Evolutionary conservation across 2,797 vertebrate genomes (phyloP).

Genomic region (Diplodus sargus): DNA sequence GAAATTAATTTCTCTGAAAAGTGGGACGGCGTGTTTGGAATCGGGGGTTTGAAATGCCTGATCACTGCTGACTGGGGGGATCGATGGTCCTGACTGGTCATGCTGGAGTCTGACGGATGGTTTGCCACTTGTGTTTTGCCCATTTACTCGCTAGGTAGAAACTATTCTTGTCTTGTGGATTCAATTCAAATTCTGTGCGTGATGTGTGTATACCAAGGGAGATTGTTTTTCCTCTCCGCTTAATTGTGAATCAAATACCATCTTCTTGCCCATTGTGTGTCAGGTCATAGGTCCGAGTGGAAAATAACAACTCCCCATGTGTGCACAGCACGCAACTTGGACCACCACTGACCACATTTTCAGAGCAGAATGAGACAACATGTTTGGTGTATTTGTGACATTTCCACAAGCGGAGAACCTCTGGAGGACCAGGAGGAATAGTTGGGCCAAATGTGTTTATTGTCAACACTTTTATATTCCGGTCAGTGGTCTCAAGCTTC

Average conservation of each 20-base stretch:
- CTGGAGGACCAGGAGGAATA: constrained; percentile 21
- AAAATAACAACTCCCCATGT: constrained; percentile 39
- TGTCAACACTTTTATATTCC: neutral
- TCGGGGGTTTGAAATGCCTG: constrained; percentile 53
- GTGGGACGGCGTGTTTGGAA: constrained; percentile 28
- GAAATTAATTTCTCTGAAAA: constrained; percentile 62
- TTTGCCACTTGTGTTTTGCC: constrained; percentile 58
- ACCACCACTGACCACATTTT: constrained; percentile 25
- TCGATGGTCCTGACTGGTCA: constrained; percentile 62
- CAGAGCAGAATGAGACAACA: constrained; percentile 28
- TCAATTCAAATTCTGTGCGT: constrained; percentile 2
- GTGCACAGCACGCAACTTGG: constrained; percentile 15
- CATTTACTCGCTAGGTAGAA: constrained; percentile 41
- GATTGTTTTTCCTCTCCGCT: constrained; percentile 3
- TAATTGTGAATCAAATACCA: constrained; percentile 42
- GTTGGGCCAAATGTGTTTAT: constrained; percentile 1
- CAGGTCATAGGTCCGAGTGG: constrained; percentile 38
- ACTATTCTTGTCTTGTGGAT: constrained; percentile 11
- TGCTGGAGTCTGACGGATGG: constrained; percentile 66
- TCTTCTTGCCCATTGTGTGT: constrained; percentile 2
- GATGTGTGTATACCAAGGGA: neutral
- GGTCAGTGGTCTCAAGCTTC: too few species aligned
- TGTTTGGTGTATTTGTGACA: constrained; percentile 59
- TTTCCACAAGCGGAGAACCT: constrained; percentile 47
- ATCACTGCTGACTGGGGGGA: constrained; percentile 76